Conservation (phyloP, 2,888 invertebrate species). For the Phlogophora meticulosa region DNA sequence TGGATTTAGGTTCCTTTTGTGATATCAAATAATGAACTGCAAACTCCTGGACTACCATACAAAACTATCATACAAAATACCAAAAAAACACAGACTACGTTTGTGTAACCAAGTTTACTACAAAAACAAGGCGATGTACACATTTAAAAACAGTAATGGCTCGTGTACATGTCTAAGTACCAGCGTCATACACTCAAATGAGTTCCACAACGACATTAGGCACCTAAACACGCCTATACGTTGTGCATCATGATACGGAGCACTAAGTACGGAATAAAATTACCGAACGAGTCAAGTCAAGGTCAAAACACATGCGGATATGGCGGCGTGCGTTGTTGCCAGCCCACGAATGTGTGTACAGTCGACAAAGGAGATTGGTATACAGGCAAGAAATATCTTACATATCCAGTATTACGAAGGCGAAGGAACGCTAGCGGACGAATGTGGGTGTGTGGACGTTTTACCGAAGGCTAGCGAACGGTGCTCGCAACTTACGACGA, state of each 20-base stretch:
- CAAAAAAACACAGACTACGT: conserved; percentile 17
- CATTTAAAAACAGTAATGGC: conserved; percentile 43
- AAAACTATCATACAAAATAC: conserved; percentile 6
- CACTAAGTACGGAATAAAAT: conserved; percentile 85
- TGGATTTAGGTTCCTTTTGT: conserved; percentile 38
- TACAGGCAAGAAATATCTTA: not conserved
- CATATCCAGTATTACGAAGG: not conserved
- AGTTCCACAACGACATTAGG: conserved; percentile 64
- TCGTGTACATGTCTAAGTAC: conserved; percentile 50
- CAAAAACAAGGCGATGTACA: conserved; percentile 26
- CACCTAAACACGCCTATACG: conserved; percentile 73
- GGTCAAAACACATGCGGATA: conserved; percentile 85
- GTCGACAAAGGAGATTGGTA: conserved; percentile 9
- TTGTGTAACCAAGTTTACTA: conserved; percentile 10
- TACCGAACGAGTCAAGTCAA: conserved; percentile 81
- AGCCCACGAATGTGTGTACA: conserved; percentile 70
- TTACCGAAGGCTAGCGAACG: too few species aligned
- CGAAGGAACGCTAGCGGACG: too few species aligned
- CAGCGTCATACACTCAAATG: conserved; percentile 56
- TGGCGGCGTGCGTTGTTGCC: conserved; percentile 80
- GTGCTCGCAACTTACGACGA: too few species aligned
- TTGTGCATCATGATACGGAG: conserved; percentile 86
- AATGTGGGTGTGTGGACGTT: too few species aligned
- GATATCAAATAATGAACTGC: conserved; percentile 28
- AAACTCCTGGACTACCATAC: too few species aligned